A percentile compares a stretch with the other conserved stretches of the same genome.
These are phyloP conservation scores for Setipinna tenuifilis DNA, from an alignment of 2,797 vertebrate genomes.

Conservation along the genomic window DNA sequence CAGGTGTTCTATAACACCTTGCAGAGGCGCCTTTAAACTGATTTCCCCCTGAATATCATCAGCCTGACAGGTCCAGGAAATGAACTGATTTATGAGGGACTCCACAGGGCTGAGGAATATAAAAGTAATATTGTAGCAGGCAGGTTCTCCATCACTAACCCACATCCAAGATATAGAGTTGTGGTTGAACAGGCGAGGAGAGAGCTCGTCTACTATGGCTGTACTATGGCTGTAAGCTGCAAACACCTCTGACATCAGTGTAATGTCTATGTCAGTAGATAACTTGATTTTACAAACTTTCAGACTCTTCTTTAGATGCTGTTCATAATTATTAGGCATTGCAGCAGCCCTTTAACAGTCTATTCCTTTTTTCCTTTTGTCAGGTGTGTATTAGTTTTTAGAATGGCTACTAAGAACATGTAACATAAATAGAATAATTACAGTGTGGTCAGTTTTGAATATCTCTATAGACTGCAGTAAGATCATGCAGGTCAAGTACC, in stretches of 20 bases:
- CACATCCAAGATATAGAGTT: constrained; percentile 28
- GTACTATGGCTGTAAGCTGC: not conserved
- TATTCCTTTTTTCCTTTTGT: not conserved
- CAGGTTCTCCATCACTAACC: constrained; percentile 24
- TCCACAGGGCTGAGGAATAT: not conserved
- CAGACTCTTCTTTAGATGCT: not conserved
- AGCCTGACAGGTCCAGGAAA: constrained; percentile 7
- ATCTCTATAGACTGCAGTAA: not conserved
- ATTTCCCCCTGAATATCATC: constrained; percentile 29
- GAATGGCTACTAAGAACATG: not conserved
- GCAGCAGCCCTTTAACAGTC: not conserved
- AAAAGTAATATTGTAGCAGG: constrained; percentile 30
- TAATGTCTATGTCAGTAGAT: not conserved
- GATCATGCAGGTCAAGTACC: not conserved
- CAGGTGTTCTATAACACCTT: constrained; percentile 30
- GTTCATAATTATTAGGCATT: not conserved
- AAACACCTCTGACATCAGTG: not conserved
- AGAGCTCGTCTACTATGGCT: not conserved
- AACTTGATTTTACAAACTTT: not conserved
- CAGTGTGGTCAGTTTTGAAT: not conserved
- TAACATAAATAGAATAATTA: not conserved
- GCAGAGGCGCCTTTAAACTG: not conserved
- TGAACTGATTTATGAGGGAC: constrained; percentile 14
- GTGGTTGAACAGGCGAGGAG: not conserved
- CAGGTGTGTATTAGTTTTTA: not conserved